Conservation (phyloP, 2,797 vertebrate genomes). For the Lophius americanus region DNA sequence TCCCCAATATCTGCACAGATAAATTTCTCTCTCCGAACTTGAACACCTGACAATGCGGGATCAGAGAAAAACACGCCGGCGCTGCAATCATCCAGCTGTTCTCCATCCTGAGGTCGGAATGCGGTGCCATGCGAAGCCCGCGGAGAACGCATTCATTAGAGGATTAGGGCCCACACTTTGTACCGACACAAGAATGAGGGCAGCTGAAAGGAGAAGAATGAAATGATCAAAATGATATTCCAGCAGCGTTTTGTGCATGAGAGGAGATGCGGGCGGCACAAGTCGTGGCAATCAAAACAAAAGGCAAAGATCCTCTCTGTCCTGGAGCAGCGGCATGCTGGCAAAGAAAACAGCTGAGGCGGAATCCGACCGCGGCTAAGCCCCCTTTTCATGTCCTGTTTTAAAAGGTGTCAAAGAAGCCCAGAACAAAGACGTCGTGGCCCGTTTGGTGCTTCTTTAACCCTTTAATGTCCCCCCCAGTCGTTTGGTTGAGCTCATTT, state of each 20-base stretch:
- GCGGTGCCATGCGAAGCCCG: slow-evolving; percentile 64
- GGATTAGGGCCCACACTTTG: slow-evolving; percentile 76
- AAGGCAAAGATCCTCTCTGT: slow-evolving; percentile 64
- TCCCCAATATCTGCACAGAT: slow-evolving; percentile 31
- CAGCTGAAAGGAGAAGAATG: slow-evolving; percentile 70
- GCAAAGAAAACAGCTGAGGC: slow-evolving; percentile 65
- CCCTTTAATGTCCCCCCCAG: neutral
- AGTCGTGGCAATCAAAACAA: slow-evolving; percentile 73
- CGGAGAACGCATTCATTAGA: slow-evolving; percentile 70
- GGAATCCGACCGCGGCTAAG: slow-evolving; percentile 57
- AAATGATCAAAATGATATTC: slow-evolving; percentile 74
- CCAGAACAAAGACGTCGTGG: slow-evolving; percentile 60
- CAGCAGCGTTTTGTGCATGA: slow-evolving; percentile 71
- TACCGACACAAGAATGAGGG: slow-evolving; percentile 72
- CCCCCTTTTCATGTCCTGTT: slow-evolving; percentile 52
- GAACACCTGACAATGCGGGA: slow-evolving; percentile 61
- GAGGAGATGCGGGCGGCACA: slow-evolving; percentile 71
- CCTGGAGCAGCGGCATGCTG: slow-evolving; percentile 56
- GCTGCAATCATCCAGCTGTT: slow-evolving; percentile 63
- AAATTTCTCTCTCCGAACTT: slow-evolving; percentile 39
- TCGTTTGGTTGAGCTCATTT: no score
- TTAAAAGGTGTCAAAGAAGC: slow-evolving; percentile 64
- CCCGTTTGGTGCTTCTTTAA: slow-evolving; percentile 33
- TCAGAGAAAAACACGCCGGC: slow-evolving; percentile 52
- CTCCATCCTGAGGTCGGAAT: slow-evolving; percentile 61